A percentile compares a stretch with the other conserved stretches of the same genome.
Evolutionary conservation across 1,140 invertebrate species (phyloP).

Genomic region (Drosophila auraria): DNA sequence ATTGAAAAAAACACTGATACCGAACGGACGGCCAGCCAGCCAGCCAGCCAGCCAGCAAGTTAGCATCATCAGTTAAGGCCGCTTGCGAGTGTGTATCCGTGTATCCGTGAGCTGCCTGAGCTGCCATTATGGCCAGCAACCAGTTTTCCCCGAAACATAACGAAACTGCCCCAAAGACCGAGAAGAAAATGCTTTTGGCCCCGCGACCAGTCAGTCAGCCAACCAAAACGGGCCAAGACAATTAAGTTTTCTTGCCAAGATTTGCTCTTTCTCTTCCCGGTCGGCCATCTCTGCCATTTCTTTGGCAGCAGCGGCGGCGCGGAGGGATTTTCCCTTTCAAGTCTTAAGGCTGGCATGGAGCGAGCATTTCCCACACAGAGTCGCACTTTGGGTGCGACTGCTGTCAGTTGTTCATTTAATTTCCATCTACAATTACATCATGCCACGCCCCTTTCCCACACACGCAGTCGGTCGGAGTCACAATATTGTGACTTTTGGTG

Average conservation of each 20-base stretch:
- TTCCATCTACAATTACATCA: conserved; percentile 50
- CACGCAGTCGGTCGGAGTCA: conserved; percentile 54
- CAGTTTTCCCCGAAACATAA: conserved; percentile 81
- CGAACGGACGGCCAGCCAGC: conserved; percentile 61
- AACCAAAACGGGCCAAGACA: conserved; percentile 82
- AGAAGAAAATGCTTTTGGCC: conserved; percentile 63
- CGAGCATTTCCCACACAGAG: conserved; percentile 35
- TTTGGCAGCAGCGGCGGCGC: conserved; percentile 5
- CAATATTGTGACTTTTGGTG: conserved; percentile 73
- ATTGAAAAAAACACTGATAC: conserved; percentile 66
- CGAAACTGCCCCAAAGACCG: conserved; percentile 64
- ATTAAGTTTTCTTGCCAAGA: conserved; percentile 76
- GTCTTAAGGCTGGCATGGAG: conserved; percentile 14
- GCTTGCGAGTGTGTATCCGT: conserved; percentile 40
- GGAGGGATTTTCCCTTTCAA: conserved; percentile 44
- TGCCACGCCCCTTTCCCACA: conserved; percentile 62
- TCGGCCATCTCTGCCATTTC: conserved; percentile 21
- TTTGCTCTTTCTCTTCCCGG: conserved; percentile 28
- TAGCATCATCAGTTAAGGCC: conserved; percentile 47
- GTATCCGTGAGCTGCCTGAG: conserved; percentile 39
- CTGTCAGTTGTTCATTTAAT: conserved; percentile 40
- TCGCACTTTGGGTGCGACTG: conserved; percentile 36
- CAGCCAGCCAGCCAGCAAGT: conserved; percentile 78
- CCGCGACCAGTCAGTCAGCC: conserved; percentile 46
- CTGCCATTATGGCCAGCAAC: conserved; percentile 80